Evolutionary conservation across 2,888 invertebrate genomes (phyloP), one percentile per base, ranked within the genome.

Genomic region (Tryphoninae sp.): DNA sequence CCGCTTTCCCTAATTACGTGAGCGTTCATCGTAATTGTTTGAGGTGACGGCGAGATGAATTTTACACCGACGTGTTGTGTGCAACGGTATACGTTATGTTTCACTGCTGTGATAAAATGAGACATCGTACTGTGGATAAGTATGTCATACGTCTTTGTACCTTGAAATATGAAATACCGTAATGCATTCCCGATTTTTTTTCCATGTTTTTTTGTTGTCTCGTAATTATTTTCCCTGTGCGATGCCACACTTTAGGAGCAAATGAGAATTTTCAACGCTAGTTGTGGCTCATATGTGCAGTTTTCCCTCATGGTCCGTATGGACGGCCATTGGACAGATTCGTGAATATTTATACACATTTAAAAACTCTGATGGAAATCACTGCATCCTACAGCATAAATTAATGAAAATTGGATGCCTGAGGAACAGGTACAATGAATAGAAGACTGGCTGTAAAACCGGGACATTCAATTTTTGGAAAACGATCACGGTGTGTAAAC

Each of bases 1-100:
- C 68, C 78, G 58, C 69, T 59, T 55, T 3, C 58, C 45, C 67
- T 76, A 82, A 79, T 82, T 79, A 79, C 68, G 49, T 45, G 75
- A 68, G 64, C 68, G 68, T 79, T 76, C 68, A 76, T 69, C 76
- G 79, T 82, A 82, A 79, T 79, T 77, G 76, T 76, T 69, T 65
- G 78, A 82, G 68, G 79, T 69, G 73, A 69, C 78, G 74, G 61
- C 51, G 62, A 69, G 68, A 82, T 79, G 62, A 59, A 82, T 82
- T 82, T 77, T 77, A 53, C 68, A 73, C 72, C 73, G 73, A 26
- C 73, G 73, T 59, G 69, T 55, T 58, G 42, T 11, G 11, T 45
- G 45, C 45, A 2, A 13, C 45, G 13, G n/a, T 62, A n/a, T 7
- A 40, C 45, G 45, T 45, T 13, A 13, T 45, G 45, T 45, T 45